A percentile compares a stretch with the other conserved stretches of the same genome.
phyloP scores from a whole-genome alignment of 92 coral and sea anemone species.

The Epizoanthus fatuus region DNA sequence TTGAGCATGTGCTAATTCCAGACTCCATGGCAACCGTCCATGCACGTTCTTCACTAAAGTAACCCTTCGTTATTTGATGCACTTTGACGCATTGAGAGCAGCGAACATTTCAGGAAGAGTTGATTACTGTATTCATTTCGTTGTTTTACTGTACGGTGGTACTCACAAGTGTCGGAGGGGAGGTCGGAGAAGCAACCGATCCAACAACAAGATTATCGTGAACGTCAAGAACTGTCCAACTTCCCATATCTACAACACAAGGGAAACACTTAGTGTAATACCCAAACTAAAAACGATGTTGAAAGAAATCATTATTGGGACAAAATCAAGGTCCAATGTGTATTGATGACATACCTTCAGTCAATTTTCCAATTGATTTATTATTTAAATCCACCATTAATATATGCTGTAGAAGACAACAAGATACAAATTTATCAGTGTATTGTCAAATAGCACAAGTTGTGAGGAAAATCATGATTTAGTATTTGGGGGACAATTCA shows the following conservation, averaged over 20 bases:
- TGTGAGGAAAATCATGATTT: too few relatives aligned
- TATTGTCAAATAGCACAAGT: too few relatives aligned
- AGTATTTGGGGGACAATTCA: too few relatives aligned
- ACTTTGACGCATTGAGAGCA: too few relatives aligned
- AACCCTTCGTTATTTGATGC: too few relatives aligned
- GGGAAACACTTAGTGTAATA: background rate
- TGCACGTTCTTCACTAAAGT: too few relatives aligned
- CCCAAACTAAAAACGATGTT: background rate
- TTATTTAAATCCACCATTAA: constrained; percentile 52
- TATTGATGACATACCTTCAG: constrained; percentile 66
- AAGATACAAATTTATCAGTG: too few relatives aligned
- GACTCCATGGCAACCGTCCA: too few relatives aligned
- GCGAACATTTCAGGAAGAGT: too few relatives aligned
- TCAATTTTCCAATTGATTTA: constrained; percentile 66
- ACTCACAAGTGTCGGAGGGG: constrained; percentile 84
- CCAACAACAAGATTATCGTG: constrained; percentile 75
- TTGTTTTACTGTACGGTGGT: too few relatives aligned
- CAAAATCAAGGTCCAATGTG: background rate
- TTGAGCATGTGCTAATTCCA: too few relatives aligned
- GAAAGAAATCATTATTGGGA: background rate
- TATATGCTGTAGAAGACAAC: constrained; percentile 60
- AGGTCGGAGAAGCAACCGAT: constrained; percentile 69
- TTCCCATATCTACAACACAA: constrained; percentile 69
- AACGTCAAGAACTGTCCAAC: constrained; percentile 93
- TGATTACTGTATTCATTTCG: too few relatives aligned